Evolutionary conservation across 2,888 invertebrate genomes (phyloP).

Genomic region (Chorisops tibialis): DNA sequence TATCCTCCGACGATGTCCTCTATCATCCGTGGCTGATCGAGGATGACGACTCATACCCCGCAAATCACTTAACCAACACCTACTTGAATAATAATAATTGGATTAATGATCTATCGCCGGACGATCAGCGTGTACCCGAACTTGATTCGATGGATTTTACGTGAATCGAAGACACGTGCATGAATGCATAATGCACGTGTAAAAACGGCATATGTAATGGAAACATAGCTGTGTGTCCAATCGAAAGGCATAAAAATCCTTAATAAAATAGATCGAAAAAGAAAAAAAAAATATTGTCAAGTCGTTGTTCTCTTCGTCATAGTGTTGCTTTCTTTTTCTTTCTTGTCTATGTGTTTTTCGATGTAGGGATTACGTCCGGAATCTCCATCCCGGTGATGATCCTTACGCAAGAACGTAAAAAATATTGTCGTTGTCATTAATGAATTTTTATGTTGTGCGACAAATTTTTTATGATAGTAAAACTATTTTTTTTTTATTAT

Average conservation of each 20-base stretch:
- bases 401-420: no score
- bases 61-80: background rate
- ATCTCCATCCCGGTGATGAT: no score
- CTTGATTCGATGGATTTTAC: conserved; percentile 30
- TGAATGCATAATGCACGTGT: background rate
- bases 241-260: background rate
- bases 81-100: conserved; percentile 6
- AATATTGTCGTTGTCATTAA: no score
- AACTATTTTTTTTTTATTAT: no score
- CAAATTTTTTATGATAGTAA: no score
- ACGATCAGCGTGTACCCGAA: conserved; percentile 38
- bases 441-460: no score
- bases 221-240: conserved; percentile 3
- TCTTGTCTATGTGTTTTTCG: no score
- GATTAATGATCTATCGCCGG: conserved; percentile 29
- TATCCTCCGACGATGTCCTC: conserved; percentile 74
- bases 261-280: no score
- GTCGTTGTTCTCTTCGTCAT: no score
- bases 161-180: conserved; percentile 12
- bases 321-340: no score
- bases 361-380: no score
- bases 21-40: conserved; percentile 81
- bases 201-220: conserved; percentile 15
- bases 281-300: no score
- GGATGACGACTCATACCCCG: conserved; percentile 47